These are phyloP conservation scores for Helostoma temminkii DNA, from an alignment of 2,797 vertebrate genomes.

Conservation along the genomic window DNA sequence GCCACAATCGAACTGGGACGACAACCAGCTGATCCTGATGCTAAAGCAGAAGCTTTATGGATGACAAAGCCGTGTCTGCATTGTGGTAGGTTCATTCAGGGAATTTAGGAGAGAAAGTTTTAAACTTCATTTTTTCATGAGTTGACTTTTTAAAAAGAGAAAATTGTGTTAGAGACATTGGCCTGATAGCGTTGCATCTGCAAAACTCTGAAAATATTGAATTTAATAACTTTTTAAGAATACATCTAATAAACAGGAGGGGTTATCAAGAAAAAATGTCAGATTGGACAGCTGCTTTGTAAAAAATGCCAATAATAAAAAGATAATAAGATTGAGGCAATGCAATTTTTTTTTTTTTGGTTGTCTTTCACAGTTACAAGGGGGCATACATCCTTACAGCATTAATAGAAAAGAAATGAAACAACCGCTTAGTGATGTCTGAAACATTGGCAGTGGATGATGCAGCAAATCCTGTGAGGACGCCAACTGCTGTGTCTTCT, in stretches of 20 bases:
- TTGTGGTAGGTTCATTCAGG: neutral
- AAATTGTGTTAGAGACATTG: neutral
- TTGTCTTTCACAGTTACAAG: too few relatives aligned
- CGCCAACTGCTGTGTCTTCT: too few relatives aligned
- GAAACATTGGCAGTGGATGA: too few relatives aligned
- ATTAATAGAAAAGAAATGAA: too few relatives aligned
- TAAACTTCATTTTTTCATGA: neutral
- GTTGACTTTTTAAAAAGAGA: neutral
- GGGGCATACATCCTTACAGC: neutral
- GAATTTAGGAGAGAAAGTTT: neutral
- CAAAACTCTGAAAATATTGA: neutral
- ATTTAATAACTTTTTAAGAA: neutral
- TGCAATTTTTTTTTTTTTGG: too few relatives aligned
- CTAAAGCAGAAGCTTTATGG: constrained; percentile 15
- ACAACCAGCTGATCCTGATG: constrained; percentile 46
- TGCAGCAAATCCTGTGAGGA: too few relatives aligned
- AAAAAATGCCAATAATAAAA: too few relatives aligned
- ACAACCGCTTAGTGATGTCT: too few relatives aligned
- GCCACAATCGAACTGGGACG: constrained; percentile 34
- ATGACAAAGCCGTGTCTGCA: constrained; percentile 5
- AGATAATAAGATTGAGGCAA: too few relatives aligned
- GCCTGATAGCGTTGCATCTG: neutral
- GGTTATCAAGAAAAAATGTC: neutral
- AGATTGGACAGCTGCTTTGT: neutral
- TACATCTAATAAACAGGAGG: neutral